These are phyloP conservation scores for Dioctria linearis DNA, from an alignment of 2,888 invertebrate genomes.

Conservation along the genomic window DNA sequence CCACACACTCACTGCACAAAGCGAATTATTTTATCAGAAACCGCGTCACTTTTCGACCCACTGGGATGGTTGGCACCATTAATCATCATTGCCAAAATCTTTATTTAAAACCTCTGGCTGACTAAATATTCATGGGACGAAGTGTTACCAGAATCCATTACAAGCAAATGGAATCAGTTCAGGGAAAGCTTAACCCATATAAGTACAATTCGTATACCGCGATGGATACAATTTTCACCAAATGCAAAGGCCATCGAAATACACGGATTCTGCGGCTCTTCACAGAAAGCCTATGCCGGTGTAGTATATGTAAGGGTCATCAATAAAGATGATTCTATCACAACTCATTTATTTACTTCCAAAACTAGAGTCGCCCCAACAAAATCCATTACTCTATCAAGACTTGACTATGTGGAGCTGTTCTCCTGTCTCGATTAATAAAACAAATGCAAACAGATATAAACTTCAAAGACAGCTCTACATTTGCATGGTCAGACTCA, in stretches of 20 bases:
- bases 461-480: too few species aligned
- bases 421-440: too few species aligned
- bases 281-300: slow-evolving; percentile 13
- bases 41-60: neutral
- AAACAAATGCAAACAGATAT: too few species aligned
- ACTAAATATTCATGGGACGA: slow-evolving; percentile 16
- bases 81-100: slow-evolving; percentile 21
- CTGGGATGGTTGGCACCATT: neutral
- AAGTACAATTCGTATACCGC: slow-evolving; percentile 3
- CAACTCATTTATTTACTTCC: too few species aligned
- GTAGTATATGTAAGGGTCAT: neutral
- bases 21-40: neutral
- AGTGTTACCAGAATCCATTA: neutral
- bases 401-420: too few species aligned
- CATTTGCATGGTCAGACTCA: too few species aligned
- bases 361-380: too few species aligned
- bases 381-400: too few species aligned
- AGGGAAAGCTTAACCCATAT: neutral
- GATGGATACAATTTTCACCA: neutral
- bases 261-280: slow-evolving; percentile 37
- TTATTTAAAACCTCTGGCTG: neutral
- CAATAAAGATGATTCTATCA: too few species aligned
- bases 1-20: neutral
- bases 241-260: neutral
- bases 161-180: neutral